Conservation (phyloP, 2,888 invertebrate species). For the Osedax frankpressi region DNA sequence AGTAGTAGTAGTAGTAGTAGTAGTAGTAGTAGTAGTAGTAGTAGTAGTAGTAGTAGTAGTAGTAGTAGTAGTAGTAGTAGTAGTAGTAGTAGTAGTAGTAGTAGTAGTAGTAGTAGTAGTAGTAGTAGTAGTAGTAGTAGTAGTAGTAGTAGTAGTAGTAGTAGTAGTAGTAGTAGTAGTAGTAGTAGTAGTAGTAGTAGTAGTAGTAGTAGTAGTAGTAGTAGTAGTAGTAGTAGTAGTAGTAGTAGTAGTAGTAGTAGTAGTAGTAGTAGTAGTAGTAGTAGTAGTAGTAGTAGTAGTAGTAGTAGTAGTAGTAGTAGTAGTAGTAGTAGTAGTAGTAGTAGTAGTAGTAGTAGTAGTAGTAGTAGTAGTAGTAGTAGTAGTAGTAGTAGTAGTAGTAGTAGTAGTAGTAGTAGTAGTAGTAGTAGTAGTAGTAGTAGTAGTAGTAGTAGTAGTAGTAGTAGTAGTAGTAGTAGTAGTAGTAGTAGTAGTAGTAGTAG, state of each 20-base stretch:
- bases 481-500: not conserved
- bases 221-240: not conserved
- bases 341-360: not conserved
- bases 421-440: not conserved
- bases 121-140: not conserved
- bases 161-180: not conserved
- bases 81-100: not conserved
- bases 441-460: not conserved
- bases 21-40: not conserved
- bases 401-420: not conserved
- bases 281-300: not conserved
- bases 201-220: not conserved
- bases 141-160: not conserved
- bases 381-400: not conserved
- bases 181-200: not conserved
- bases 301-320: not conserved
- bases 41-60: not conserved
- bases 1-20: not conserved
- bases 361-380: not conserved
- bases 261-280: not conserved
- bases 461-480: not conserved
- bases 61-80: not conserved
- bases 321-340: not conserved
- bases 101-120: not conserved
- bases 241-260: not conserved